Evolutionary conservation across 2,888 invertebrate species (phyloP).

Genomic region (Lasioglossum pauxillum): DNA sequence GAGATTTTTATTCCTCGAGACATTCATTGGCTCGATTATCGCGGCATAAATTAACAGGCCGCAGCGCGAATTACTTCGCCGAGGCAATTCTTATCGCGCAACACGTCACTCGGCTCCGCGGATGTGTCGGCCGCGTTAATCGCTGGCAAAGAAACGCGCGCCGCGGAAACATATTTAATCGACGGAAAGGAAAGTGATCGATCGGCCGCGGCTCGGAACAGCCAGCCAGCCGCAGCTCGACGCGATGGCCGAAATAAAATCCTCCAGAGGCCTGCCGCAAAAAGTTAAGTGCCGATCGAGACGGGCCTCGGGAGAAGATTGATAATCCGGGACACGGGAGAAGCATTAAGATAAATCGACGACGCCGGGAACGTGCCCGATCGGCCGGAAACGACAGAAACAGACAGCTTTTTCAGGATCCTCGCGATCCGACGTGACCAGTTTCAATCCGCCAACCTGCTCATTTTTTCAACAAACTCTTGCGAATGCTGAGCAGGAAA

Average conservation of each 20-base stretch:
- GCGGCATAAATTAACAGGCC: slow-evolving; percentile 34
- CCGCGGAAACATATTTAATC: slow-evolving; percentile 7
- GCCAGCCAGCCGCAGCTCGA: background rate
- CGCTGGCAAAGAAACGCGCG: slow-evolving; percentile 12
- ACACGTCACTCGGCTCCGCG: slow-evolving; percentile 21
- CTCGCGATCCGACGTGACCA: background rate
- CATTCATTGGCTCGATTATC: slow-evolving; percentile 48
- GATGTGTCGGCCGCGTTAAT: slow-evolving; percentile 26
- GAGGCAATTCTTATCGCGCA: slow-evolving; percentile 43
- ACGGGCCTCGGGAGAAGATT: slow-evolving; percentile 33
- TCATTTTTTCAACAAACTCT: background rate
- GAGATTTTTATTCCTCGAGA: slow-evolving; percentile 25
- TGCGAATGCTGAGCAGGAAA: background rate
- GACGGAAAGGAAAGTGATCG: slow-evolving; percentile 21
- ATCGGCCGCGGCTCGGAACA: slow-evolving; percentile 13
- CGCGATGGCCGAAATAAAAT: slow-evolving; percentile 6
- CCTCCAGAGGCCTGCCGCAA: slow-evolving; percentile 3
- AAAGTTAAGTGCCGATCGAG: slow-evolving; percentile 37
- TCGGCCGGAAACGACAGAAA: slow-evolving; percentile 22
- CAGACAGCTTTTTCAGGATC: slow-evolving; percentile 14
- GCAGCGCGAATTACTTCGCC: background rate
- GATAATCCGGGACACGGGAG: slow-evolving; percentile 29
- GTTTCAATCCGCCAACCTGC: background rate
- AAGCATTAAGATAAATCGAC: slow-evolving; percentile 39
- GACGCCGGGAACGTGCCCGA: background rate